Conservation (phyloP, 2,888 invertebrate species). For the Resseliella maxima region DNA sequence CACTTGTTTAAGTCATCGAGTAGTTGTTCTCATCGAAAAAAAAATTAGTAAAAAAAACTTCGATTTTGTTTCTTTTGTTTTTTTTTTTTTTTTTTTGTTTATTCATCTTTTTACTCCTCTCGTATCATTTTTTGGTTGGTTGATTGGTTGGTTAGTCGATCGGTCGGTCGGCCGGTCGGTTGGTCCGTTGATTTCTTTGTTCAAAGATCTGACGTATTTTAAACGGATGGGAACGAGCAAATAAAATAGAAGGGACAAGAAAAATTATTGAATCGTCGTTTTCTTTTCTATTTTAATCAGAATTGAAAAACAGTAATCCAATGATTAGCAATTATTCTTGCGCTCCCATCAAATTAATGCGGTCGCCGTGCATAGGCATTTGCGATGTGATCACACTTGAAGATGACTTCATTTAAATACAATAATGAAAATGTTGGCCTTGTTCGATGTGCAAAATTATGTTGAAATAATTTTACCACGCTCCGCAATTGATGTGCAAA, state of each 20-base stretch:
- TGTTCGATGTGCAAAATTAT: slow-evolving; percentile 35
- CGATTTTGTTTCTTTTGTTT: neutral
- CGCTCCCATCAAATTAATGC: neutral
- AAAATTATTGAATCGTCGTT: too few relatives aligned
- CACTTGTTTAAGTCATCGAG: neutral
- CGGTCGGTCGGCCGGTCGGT: too few relatives aligned
- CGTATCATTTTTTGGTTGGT: neutral
- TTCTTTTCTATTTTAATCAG: neutral
- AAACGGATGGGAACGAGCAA: too few relatives aligned
- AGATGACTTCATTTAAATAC: slow-evolving; percentile 36
- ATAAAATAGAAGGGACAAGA: too few relatives aligned
- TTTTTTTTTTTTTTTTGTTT: neutral
- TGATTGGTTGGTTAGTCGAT: neutral
- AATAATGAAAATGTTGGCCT: slow-evolving; percentile 20
- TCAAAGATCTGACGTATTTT: neutral
- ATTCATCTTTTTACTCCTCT: neutral
- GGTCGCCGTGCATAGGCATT: neutral
- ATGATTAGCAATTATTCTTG: neutral
- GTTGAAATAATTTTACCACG: slow-evolving; percentile 30
- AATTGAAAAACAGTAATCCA: slow-evolving; percentile 20
- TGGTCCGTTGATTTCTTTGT: neutral
- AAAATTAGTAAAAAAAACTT: neutral
- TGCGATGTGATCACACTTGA: neutral
- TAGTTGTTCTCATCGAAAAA: neutral
- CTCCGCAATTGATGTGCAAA: neutral